A percentile compares a stretch with the other conserved stretches of the same genome.
Conservation (phyloP, 2,888 invertebrate genomes). For the Acronicta leporina region DNA sequence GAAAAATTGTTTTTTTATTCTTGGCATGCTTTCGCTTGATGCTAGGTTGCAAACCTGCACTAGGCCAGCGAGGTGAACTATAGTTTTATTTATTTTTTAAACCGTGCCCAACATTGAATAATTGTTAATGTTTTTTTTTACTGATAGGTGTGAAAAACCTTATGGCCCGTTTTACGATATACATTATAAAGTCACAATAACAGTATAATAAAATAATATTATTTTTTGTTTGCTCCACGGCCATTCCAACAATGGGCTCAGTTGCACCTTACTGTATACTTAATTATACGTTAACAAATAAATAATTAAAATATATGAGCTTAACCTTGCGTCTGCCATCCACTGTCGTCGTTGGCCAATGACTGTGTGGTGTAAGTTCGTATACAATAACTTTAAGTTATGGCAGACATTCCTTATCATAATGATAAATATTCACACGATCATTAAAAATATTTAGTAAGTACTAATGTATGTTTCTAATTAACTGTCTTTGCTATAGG, state of each 20-base stretch:
- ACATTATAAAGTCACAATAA: conserved; percentile 16
- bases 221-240: conserved; percentile 46
- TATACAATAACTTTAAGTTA: conserved; percentile 43
- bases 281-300: conserved; percentile 27
- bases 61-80: too few relatives aligned
- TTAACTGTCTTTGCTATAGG: conserved; percentile 32
- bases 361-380: conserved; percentile 48
- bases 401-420: conserved; percentile 38
- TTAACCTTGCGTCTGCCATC: conserved; percentile 50
- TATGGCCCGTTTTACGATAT: conserved; percentile 19
- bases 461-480: conserved; percentile 44
- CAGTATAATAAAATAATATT: conserved; percentile 28
- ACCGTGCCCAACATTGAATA: too few relatives aligned
- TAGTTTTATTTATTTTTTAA: too few relatives aligned
- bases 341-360: conserved; percentile 48
- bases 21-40: too few relatives aligned
- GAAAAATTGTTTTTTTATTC: too few relatives aligned
- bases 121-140: conserved; percentile 4
- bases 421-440: conserved; percentile 51
- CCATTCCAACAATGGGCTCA: conserved; percentile 38
- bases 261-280: conserved; percentile 27
- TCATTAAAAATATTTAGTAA: conserved; percentile 39
- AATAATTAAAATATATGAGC: conserved; percentile 50
- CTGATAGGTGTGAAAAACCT: conserved; percentile 20
- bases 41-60: too few relatives aligned